Conservation (phyloP, 1,140 invertebrate species). For the Dendroctonus ponderosae region DNA sequence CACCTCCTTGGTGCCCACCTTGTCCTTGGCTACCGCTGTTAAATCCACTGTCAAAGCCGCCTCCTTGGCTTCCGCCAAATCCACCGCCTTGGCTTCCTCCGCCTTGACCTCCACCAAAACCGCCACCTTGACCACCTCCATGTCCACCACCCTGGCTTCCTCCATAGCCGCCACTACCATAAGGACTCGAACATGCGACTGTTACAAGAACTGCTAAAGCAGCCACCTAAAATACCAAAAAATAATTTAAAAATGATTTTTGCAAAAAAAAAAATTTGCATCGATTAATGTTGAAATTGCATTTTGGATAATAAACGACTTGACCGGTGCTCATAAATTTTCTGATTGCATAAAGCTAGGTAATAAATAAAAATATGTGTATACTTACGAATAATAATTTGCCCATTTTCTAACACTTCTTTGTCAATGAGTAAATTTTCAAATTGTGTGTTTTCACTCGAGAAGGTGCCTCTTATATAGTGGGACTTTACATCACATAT, state of each 20-base stretch:
- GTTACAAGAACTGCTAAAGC: neutral
- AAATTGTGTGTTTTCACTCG: too few species aligned
- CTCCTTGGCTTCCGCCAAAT: constrained; percentile 12
- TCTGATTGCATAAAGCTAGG: neutral
- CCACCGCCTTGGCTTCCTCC: constrained; percentile 8
- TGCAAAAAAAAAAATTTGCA: neutral
- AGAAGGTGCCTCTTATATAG: too few species aligned
- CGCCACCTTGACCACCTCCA: constrained; percentile 13
- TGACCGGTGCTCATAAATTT: neutral
- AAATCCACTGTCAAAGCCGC: neutral
- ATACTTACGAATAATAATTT: too few species aligned
- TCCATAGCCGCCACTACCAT: neutral
- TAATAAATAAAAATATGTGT: neutral
- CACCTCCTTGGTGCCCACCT: neutral
- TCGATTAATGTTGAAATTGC: neutral
- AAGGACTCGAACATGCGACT: neutral
- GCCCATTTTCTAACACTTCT: too few species aligned
- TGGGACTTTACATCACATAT: too few species aligned
- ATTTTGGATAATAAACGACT: too few species aligned
- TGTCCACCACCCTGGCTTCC: constrained; percentile 2
- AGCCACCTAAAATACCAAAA: neutral
- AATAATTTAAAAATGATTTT: neutral
- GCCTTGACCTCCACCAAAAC: constrained; percentile 18
- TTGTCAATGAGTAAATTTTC: too few species aligned
- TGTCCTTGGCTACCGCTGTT: neutral